Percentiles rank a stretch among this genome's conserved stretches.
Evolutionary conservation across 2,888 invertebrate species (phyloP).

Genomic region (Alitta virens): DNA sequence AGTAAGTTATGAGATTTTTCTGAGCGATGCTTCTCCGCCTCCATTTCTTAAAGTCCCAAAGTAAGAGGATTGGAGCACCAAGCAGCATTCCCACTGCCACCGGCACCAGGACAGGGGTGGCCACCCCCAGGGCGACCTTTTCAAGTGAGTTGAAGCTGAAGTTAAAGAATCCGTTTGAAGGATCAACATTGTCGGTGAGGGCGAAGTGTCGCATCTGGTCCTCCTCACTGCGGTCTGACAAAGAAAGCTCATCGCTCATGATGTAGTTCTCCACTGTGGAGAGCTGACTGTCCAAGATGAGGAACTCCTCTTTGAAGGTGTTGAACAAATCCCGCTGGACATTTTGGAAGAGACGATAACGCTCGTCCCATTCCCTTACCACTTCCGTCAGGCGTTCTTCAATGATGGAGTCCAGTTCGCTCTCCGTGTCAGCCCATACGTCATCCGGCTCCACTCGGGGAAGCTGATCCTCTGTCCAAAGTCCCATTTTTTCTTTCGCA

Average conservation of each 20-base stretch:
- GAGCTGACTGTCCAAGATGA: conserved; percentile 23
- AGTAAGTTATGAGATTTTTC: conserved; percentile 19
- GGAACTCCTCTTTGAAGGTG: conserved; percentile 23
- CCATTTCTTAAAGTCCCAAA: conserved; percentile 27
- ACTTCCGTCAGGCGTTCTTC: conserved; percentile 18
- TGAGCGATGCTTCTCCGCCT: conserved; percentile 19
- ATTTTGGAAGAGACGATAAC: conserved; percentile 16
- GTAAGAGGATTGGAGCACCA: conserved; percentile 22
- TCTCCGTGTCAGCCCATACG: conserved; percentile 22
- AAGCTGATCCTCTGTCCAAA: conserved; percentile 20
- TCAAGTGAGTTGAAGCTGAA: conserved; percentile 21
- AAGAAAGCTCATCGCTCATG: conserved; percentile 20
- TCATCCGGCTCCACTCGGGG: conserved; percentile 18
- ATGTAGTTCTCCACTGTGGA: conserved; percentile 21
- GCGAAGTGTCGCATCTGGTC: conserved; percentile 14
- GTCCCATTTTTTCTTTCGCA: conserved; percentile 11
- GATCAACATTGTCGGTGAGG: conserved; percentile 16
- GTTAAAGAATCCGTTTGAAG: conserved; percentile 18
- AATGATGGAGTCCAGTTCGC: conserved; percentile 19
- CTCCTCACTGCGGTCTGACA: conserved; percentile 21
- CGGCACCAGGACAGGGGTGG: conserved; percentile 22
- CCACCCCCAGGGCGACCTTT: conserved; percentile 20
- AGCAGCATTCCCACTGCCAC: conserved; percentile 23
- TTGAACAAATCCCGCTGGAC: conserved; percentile 17
- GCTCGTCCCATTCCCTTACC: conserved; percentile 23